phyloP scores from a whole-genome alignment of 2,888 invertebrate species.

The Sphaerophoria taeniata region DNA sequence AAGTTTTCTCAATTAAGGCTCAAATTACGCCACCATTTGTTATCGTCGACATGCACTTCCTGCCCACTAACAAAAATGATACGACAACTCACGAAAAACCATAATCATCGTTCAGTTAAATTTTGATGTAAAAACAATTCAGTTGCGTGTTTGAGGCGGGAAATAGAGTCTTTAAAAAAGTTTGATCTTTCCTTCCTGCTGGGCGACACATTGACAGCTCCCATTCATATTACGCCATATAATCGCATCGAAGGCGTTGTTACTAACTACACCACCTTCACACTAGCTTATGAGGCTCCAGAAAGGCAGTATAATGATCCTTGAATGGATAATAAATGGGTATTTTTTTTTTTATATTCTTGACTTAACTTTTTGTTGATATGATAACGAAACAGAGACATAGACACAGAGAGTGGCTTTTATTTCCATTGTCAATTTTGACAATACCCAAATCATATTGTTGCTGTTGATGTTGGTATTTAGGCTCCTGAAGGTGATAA shows the following conservation, averaged over 20 bases:
- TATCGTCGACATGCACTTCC: constrained; percentile 14
- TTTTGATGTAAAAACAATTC: constrained; percentile 19
- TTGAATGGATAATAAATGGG: constrained; percentile 70
- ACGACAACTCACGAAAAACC: constrained; percentile 16
- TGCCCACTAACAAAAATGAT: neutral
- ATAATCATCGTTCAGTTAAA: constrained; percentile 28
- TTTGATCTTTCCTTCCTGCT: constrained; percentile 12
- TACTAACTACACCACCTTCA: neutral
- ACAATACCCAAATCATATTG: neutral
- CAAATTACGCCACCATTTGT: neutral
- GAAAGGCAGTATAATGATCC: constrained; percentile 58
- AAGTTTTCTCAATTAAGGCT: constrained; percentile 62
- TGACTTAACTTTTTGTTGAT: constrained; percentile 11
- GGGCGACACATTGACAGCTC: neutral
- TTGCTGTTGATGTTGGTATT: neutral
- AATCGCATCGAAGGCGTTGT: constrained; percentile 21
- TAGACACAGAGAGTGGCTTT: constrained; percentile 40
- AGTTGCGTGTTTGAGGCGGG: constrained; percentile 22
- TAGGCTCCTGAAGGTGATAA: constrained; percentile 46
- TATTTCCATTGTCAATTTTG: constrained; percentile 16
- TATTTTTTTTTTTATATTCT: neutral
- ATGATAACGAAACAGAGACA: constrained; percentile 14
- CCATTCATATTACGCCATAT: neutral
- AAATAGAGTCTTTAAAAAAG: neutral
- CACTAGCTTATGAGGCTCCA: no score